A percentile compares a stretch with the other conserved stretches of the same genome.
phyloP scores from a whole-genome alignment of 2,888 invertebrate genomes.

The Deilephila elpenor region DNA sequence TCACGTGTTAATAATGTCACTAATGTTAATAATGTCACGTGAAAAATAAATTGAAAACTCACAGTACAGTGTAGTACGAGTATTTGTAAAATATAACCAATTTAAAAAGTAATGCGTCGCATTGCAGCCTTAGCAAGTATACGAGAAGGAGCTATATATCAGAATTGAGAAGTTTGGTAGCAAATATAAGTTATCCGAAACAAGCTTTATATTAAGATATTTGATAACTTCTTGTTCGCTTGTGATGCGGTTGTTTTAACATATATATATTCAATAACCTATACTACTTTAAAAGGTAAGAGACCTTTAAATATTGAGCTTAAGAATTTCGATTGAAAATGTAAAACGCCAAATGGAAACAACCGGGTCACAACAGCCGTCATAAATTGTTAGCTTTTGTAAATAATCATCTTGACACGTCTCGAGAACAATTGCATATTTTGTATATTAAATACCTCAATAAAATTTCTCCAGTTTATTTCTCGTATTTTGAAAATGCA shows the following conservation, averaged over 20 bases:
- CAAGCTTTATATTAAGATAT: constrained; percentile 81
- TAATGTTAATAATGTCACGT: too few relatives aligned
- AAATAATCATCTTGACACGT: constrained; percentile 57
- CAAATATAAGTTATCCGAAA: constrained; percentile 68
- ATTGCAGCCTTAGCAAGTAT: constrained; percentile 89
- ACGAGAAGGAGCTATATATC: constrained; percentile 82
- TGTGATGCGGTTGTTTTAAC: constrained; percentile 52
- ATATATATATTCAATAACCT: background rate
- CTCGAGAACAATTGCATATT: constrained; percentile 20
- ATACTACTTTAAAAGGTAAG: background rate
- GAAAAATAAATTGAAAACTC: constrained; percentile 35
- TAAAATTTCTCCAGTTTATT: too few relatives aligned
- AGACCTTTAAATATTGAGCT: background rate
- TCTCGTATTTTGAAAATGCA: too few relatives aligned
- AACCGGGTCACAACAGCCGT: constrained; percentile 58
- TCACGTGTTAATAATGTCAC: too few relatives aligned
- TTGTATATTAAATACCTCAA: constrained; percentile 33
- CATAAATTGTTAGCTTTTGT: constrained; percentile 77
- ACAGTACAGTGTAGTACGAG: constrained; percentile 42
- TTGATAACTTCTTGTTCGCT: constrained; percentile 42
- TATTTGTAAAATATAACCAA: constrained; percentile 59
- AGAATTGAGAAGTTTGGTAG: constrained; percentile 65
- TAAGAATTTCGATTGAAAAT: constrained; percentile 29
- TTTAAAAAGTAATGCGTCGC: constrained; percentile 73
- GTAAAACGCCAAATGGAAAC: constrained; percentile 36